Percentiles rank a stretch among this genome's conserved stretches.
Conservation (phyloP, 2,797 vertebrate species). For the Pseudochaenichthys georgianus region DNA sequence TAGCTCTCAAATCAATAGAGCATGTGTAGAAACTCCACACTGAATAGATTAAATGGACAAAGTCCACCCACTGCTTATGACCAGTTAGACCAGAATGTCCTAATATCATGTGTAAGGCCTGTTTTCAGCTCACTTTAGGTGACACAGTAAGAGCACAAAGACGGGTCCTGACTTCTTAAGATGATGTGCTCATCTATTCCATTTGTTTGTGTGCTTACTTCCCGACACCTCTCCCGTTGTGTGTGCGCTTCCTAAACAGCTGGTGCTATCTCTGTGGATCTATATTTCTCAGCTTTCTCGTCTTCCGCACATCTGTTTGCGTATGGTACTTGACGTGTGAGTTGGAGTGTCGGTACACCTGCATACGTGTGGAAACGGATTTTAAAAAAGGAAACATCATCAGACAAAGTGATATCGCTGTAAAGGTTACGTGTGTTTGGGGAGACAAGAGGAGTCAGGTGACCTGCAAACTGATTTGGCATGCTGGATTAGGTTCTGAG, state of each 20-base stretch:
- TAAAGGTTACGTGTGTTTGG: constrained; percentile 71
- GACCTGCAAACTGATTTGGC: constrained; percentile 64
- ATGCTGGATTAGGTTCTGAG: constrained; percentile 66
- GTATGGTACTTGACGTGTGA: constrained; percentile 56
- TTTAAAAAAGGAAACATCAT: constrained; percentile 60
- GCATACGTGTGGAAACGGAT: constrained; percentile 57
- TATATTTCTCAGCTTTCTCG: constrained; percentile 54
- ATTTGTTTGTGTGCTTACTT: constrained; percentile 55
- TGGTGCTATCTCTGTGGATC: constrained; percentile 53
- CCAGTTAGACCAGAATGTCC: constrained; percentile 38
- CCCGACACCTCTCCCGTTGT: constrained; percentile 44
- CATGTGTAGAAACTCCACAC: constrained; percentile 74
- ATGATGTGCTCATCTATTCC: constrained; percentile 38
- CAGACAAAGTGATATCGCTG: constrained; percentile 57
- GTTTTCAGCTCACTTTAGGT: constrained; percentile 24
- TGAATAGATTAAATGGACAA: constrained; percentile 71
- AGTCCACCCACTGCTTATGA: constrained; percentile 48
- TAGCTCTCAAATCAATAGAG: constrained; percentile 75
- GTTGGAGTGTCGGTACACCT: constrained; percentile 53
- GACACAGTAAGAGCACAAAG: constrained; percentile 8
- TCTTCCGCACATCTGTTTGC: constrained; percentile 73
- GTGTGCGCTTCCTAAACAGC: constrained; percentile 61
- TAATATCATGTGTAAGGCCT: constrained; percentile 60
- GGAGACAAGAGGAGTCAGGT: constrained; percentile 53
- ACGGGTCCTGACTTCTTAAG: constrained; percentile 9